Base-by-base conservation (phyloP, 2,797 vertebrate species). In the Glossophaga mutica region DNA sequence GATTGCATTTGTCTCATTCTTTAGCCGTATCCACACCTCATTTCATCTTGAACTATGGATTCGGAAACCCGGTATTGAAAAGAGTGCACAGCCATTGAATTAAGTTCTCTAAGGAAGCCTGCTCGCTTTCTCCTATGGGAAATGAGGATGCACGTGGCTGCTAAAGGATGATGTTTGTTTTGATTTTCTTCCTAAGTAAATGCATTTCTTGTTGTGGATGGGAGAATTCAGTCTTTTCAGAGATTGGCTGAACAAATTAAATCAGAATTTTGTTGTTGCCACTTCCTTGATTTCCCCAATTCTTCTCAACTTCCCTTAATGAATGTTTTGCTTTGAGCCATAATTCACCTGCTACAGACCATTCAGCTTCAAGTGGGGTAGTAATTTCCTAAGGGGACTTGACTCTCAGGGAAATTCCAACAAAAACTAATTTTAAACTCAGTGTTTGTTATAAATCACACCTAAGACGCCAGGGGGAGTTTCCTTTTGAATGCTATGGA, bases 401-500 rank as follows among this genome's bases (percentile, higher is more conserved):
- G 68, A 68, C 42, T 94, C 42, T 77, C 34, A 68, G 87, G 62
- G 32, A 97, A 95, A 95, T 97, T 87, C 6, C 29, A 94, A 76
- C 68, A 44, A 79, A 95, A 95, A 70, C 83, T 90, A 94, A 95
- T 94, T 96, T 97, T 90, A 79, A 93, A 59, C 62, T 74, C 78
- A 62, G 62, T 92, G 76, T 82, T 90, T 78, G 70, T 93, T 95
- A 94, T 96, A 95, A 93, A 96, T 96, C 96, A 96, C 55, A 91
- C 44, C 55, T 46, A 93, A 89, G 67, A 71, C 94, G 91, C 67
- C 76, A 89, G 48, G 9, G 29, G 70, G 86, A 81, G n/a, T 70
- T 84, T 87, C 55, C 29, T 78, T 86, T 79, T 76, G 34, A 95
- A 89, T 90, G 71, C 39, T 82, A 9, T 55, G 76, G 39, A 87